Evolutionary conservation across 2,797 vertebrate species (phyloP).

Genomic region (Dryobates pubescens): DNA sequence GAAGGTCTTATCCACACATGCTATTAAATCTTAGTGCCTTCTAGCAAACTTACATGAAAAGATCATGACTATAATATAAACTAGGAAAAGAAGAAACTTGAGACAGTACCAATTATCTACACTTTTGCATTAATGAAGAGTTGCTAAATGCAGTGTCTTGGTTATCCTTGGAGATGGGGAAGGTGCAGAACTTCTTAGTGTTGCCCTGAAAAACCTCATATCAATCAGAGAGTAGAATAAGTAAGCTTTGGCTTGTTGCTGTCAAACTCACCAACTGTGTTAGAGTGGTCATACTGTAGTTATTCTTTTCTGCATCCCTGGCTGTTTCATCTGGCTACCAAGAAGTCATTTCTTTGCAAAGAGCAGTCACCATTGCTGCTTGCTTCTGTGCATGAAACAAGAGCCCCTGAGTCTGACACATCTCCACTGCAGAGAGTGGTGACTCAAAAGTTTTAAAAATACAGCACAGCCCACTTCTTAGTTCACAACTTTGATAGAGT

Average conservation of each 20-base stretch:
- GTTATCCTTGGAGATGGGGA: not conserved
- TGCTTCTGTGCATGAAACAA: not conserved
- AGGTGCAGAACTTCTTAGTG: not conserved
- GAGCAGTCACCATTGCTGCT: not conserved
- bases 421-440: not conserved
- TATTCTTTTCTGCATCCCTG: not conserved
- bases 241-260: not conserved
- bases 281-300: not conserved
- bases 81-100: not conserved
- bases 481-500: constrained; percentile 9
- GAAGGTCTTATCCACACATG: not conserved
- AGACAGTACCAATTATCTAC: not conserved
- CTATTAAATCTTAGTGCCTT: not conserved
- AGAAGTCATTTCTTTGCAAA: not conserved
- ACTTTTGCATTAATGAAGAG: not conserved
- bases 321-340: not conserved
- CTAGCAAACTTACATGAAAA: not conserved
- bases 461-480: constrained; percentile 28
- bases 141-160: not conserved
- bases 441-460: constrained; percentile 68
- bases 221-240: not conserved
- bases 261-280: not conserved
- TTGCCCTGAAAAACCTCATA: not conserved
- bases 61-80: not conserved
- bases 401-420: constrained; percentile 55